Base-by-base conservation (phyloP, 2,113 vertebrate genomes). In the Triplophysa siluroides region DNA sequence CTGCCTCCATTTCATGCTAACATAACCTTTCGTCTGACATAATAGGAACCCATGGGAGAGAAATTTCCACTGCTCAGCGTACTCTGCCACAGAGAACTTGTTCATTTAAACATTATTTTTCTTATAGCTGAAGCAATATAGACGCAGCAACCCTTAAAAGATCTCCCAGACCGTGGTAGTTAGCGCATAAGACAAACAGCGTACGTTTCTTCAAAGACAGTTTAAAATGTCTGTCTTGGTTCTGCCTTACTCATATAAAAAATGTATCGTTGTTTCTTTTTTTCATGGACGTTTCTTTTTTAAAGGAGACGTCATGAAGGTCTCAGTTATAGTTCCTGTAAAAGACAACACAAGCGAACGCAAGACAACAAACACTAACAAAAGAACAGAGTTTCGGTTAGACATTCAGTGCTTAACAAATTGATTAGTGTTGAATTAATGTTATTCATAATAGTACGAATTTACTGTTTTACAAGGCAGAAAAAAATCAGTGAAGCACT, bases 1-100 rank as follows among this genome's bases (percentile, higher is more conserved):
- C 74, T 77, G 45, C 74, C 45, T 65, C 74, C 74, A 77, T 77
- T 77, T 77, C 74, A 65, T 65, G 45, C 74, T 77, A 77, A 65
- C 74, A 54, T 65, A 76, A 65, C 62, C 74, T 77, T 77, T 77
- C 26, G 62, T 65, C 62, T 77, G 62, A 77, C 74, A 77, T 77
- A 77, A 77, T 65, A 21, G 61, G 19, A 65, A 64, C 74, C 74
- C 74, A 77, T 77, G 41, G 62, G 74, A 77, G 62, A 54, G 16
- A 33, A n/a, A 6, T 26, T 64, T 64, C 45, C 16, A 18, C 54
- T 7, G 21, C 54, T 62, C 60, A 29, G 45, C 63, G 24, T 38
- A 65, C 12, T 65, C 12, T 4, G 24, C 74, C 62, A 54, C 21
- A 75, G 61, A 75, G 41, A 12, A 58, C 38, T 21, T 10, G 58